Percentiles rank a stretch among this genome's conserved stretches.
Conservation (phyloP, 2,113 vertebrate species). For the Bos javanicus region DNA sequence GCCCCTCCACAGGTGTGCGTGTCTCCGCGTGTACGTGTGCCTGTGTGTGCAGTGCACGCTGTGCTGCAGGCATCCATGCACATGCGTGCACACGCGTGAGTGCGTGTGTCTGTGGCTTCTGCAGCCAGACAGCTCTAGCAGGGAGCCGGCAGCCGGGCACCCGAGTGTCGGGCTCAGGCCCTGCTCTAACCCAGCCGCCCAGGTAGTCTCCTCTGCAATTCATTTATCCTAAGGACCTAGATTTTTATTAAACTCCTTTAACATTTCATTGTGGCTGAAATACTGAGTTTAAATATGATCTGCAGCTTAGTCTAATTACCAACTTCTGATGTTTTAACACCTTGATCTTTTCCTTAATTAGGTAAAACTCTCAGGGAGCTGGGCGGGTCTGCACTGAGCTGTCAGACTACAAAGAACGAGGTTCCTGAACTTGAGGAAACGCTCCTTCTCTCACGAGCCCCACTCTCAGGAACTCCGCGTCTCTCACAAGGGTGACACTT, state of each 20-base stretch:
- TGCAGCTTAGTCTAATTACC: background rate
- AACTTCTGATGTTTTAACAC: background rate
- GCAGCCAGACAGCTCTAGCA: background rate
- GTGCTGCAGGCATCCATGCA: background rate
- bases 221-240: background rate
- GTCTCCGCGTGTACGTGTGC: too few relatives aligned
- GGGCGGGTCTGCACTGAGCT: background rate
- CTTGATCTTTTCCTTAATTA: background rate
- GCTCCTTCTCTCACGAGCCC: background rate
- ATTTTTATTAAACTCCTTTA: background rate
- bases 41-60: rapidly evolving
- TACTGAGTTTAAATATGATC: background rate
- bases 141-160: too few relatives aligned
- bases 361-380: background rate
- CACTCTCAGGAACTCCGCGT: background rate
- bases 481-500: background rate
- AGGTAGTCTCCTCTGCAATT: background rate
- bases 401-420: background rate
- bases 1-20: too few relatives aligned
- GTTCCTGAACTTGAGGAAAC: background rate
- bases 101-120: background rate
- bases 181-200: background rate
- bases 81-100: rapidly evolving
- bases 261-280: background rate
- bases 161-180: too few relatives aligned